A percentile compares a stretch with the other conserved stretches of the same genome.
phyloP scores from a whole-genome alignment of 2,888 invertebrate species.

The Cantharis rufa region DNA sequence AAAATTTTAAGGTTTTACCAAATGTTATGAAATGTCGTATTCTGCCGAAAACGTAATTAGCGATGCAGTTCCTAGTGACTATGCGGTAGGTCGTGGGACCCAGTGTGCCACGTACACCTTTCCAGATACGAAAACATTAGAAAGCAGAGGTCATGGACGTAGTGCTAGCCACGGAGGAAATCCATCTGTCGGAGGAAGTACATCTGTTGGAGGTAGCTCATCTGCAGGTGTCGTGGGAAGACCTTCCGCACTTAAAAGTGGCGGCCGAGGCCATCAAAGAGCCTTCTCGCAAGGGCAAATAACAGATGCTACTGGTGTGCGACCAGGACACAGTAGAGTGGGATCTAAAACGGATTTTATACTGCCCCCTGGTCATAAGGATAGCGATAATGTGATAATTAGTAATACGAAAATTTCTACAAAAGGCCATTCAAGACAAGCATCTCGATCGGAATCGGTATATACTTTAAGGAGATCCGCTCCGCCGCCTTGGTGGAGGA shows the following conservation, averaged over 20 bases:
- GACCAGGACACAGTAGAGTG: constrained; percentile 73
- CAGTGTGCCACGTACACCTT: constrained; percentile 54
- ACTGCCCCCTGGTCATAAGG: constrained; percentile 83
- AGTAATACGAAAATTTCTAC: constrained; percentile 56
- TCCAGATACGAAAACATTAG: constrained; percentile 48
- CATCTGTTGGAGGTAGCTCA: constrained; percentile 57
- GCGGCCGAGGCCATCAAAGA: constrained; percentile 73
- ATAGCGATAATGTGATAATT: constrained; percentile 53
- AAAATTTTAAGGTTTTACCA: constrained; percentile 6
- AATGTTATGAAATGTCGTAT: constrained; percentile 29
- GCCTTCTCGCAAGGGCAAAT: constrained; percentile 89
- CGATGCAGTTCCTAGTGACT: constrained; percentile 17
- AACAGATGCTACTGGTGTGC: constrained; percentile 55
- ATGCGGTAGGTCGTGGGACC: constrained; percentile 29
- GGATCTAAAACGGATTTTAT: constrained; percentile 89
- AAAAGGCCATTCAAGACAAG: constrained; percentile 82
- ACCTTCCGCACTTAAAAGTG: constrained; percentile 75
- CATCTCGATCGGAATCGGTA: constrained; percentile 86
- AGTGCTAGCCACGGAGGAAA: constrained; percentile 86
- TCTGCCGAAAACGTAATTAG: constrained; percentile 28
- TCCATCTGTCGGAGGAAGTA: constrained; percentile 58
- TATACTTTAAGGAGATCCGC: constrained; percentile 81
- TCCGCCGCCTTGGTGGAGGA: constrained; percentile 73
- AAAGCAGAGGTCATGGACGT: constrained; percentile 68
- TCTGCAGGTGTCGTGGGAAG: constrained; percentile 57